These are phyloP conservation scores for Perca fluviatilis DNA, from an alignment of 2,113 vertebrate species.

Conservation along the genomic window DNA sequence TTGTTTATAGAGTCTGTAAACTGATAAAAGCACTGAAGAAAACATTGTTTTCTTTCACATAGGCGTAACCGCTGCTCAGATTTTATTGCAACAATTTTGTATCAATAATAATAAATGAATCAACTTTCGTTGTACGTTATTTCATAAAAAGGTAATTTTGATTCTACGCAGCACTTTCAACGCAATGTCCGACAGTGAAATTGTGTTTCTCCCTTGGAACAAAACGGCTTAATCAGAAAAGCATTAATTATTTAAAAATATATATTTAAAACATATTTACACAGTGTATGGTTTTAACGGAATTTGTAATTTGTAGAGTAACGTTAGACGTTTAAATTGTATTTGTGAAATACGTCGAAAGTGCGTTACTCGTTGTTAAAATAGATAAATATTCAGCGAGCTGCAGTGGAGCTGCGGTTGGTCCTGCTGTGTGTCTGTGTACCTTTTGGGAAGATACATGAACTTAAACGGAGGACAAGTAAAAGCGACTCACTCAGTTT, in stretches of 20 bases:
- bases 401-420: not conserved
- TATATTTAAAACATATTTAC: too few species aligned
- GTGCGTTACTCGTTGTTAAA: slow-evolving; percentile 53
- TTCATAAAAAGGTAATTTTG: not conserved
- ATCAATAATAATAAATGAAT: not conserved
- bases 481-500: not conserved
- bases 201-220: not conserved
- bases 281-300: too few species aligned
- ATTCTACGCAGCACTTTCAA: slow-evolving; percentile 43
- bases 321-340: not conserved
- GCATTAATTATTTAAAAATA: not conserved
- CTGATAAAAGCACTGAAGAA: not conserved
- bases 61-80: not conserved
- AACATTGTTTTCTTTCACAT: not conserved
- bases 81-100: not conserved
- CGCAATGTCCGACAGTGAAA: not conserved
- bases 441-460: not conserved
- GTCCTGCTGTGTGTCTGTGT: not conserved
- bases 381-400: slow-evolving; percentile 62
- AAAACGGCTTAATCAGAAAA: rapidly evolving
- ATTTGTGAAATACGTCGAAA: slow-evolving; percentile 64
- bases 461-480: not conserved
- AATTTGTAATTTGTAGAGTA: not conserved
- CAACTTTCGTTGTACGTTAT: not conserved
- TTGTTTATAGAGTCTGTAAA: too few species aligned